Percentiles rank a stretch among this genome's conserved stretches.
Conservation (phyloP, 2,888 invertebrate genomes). For the Dicycla oo region DNA sequence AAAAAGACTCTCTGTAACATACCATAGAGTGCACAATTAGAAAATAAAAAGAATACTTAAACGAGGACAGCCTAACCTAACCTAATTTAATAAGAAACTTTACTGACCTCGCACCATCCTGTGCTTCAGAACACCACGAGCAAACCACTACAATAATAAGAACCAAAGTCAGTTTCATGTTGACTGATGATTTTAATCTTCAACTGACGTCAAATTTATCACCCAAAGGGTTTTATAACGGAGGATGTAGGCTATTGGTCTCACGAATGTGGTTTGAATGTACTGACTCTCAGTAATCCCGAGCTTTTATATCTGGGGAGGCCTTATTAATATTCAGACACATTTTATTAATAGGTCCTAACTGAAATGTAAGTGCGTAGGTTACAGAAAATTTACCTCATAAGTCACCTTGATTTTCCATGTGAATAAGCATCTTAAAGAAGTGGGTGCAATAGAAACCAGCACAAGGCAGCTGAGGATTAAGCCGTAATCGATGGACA, state of each 20-base stretch:
- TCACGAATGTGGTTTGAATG: conserved; percentile 32
- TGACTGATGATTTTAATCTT: conserved; percentile 14
- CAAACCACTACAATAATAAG: conserved; percentile 30
- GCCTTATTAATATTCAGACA: conserved; percentile 49
- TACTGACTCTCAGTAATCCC: neutral
- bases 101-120: conserved; percentile 29
- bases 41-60: too few relatives aligned
- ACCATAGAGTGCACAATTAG: too few relatives aligned
- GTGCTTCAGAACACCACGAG: conserved; percentile 28
- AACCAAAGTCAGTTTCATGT: conserved; percentile 44
- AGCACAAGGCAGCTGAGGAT: neutral
- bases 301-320: conserved; percentile 39
- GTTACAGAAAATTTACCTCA: conserved; percentile 24
- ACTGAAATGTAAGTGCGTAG: conserved; percentile 22
- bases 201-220: neutral
- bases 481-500: neutral
- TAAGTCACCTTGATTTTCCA: conserved; percentile 33
- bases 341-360: conserved; percentile 28
- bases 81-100: too few relatives aligned
- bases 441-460: conserved; percentile 5
- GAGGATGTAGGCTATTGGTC: conserved; percentile 4
- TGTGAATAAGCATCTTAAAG: conserved; percentile 9
- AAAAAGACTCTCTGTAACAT: neutral
- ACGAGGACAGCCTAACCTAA: too few relatives aligned
- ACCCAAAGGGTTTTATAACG: neutral